Conservation (phyloP, 2,797 vertebrate species). For the Sebastes ruberrimus region DNA sequence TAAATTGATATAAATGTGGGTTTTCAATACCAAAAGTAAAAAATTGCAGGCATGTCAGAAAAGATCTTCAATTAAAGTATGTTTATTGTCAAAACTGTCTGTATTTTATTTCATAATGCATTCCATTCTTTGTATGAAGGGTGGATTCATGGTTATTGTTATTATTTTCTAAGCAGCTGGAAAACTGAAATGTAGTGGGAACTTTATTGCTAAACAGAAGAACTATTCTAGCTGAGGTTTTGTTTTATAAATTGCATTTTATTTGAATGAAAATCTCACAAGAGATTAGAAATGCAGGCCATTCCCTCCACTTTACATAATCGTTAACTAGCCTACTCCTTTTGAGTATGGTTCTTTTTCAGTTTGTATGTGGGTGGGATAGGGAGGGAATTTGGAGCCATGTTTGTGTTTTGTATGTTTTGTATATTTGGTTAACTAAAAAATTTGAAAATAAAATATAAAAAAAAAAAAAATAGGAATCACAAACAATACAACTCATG, state of each 20-base stretch:
- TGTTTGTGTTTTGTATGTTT: no score
- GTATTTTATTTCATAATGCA: neutral
- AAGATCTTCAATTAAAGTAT: no score
- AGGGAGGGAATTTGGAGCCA: no score
- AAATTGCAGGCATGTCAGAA: no score
- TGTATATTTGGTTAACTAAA: no score
- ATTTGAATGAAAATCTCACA: neutral
- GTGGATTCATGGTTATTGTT: neutral
- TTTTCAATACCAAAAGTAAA: no score
- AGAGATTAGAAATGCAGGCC: neutral
- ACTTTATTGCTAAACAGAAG: neutral
- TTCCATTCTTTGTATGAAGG: neutral
- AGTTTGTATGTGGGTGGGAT: no score
- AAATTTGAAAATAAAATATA: rapidly evolving
- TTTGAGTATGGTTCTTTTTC: no score
- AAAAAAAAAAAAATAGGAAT: no score
- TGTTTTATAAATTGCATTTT: neutral
- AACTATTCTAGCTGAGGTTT: neutral
- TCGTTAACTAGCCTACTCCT: no score
- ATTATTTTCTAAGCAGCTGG: neutral
- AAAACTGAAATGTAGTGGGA: neutral
- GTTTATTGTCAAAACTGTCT: neutral
- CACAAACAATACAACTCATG: no score
- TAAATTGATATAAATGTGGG: neutral
- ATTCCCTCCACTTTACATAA: neutral